Base-by-base conservation (phyloP, 92 coral and sea anemone species). In the Scolanthus callimorphus region DNA sequence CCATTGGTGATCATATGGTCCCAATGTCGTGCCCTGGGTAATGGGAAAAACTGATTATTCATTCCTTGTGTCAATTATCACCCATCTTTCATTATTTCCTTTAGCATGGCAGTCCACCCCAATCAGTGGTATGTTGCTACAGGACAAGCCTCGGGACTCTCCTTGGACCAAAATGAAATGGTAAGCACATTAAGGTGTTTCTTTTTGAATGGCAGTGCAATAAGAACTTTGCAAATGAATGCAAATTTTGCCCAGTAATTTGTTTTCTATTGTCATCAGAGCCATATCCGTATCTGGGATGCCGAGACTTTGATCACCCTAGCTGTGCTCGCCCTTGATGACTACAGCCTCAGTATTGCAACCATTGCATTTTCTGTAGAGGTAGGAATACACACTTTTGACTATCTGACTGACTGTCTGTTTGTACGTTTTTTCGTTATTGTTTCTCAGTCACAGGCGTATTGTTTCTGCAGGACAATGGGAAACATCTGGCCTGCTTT, bases 51-150 rank as follows among this genome's bases (percentile, higher is more conserved):
- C 41, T 34, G 8, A 34, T 34, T 34, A 34, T 34, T 6, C n/a
- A n/a, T n/a, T n/a, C n/a, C n/a, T n/a, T n/a, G n/a, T n/a, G n/a
- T n/a, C n/a, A n/a, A n/a, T n/a, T n/a, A n/a, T n/a, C n/a, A n/a
- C n/a, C n/a, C n/a, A n/a, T n/a, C n/a, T n/a, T n/a, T n/a, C n/a
- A 34, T 34, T 21, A 2, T 20, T 53, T 25, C 11, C n/a, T 43
- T 17, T 50, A 82, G 89, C 47, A 55, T 87, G 79, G 90, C 83
- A 19, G 75, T 87, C 6, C 96, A 87, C 65, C 96, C 96, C 11
- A 87, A 87, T 49, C 96, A 82, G 77, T 87, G 96, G 96, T 87
- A 87, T 69, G 72, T 87, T 44, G 96, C 96, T 20, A 83, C 96
- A 12, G 96, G 96, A 15, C 96, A 87, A 55, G 72, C 69, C 26